Evolutionary conservation across 2,888 invertebrate species (phyloP).

Genomic region (Cremastinae sp.): DNA sequence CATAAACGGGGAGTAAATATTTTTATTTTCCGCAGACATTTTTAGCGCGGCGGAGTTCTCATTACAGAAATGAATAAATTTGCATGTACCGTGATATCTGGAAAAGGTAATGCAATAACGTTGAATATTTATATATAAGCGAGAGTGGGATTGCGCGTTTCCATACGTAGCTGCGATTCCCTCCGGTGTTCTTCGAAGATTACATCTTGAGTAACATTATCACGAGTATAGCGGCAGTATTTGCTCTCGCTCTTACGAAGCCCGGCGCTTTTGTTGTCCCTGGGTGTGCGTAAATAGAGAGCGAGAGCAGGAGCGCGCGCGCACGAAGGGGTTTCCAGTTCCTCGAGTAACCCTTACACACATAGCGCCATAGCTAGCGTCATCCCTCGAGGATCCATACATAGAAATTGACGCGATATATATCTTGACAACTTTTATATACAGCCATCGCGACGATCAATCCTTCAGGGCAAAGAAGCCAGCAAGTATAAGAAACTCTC

Average conservation of each 20-base stretch:
- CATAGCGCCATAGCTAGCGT: conserved; percentile 26
- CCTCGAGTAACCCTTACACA: conserved; percentile 41
- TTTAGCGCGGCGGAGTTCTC: no score
- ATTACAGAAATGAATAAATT: not conserved
- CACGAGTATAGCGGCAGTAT: conserved; percentile 25
- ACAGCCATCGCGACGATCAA: conserved; percentile 55
- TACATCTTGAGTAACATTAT: conserved; percentile 45
- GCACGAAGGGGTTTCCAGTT: conserved; percentile 12
- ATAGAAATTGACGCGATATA: conserved; percentile 41
- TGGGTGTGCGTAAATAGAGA: conserved; percentile 6
- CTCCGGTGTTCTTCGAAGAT: conserved; percentile 26
- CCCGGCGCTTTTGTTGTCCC: conserved; percentile 16
- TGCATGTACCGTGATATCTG: not conserved
- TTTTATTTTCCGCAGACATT: no score
- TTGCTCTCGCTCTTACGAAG: conserved; percentile 37
- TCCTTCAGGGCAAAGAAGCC: conserved; percentile 33
- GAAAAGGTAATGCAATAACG: no score
- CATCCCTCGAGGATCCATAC: conserved; percentile 47
- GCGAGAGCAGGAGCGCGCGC: no score
- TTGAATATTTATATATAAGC: not conserved
- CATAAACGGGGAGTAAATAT: no score
- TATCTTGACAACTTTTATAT: conserved; percentile 44
- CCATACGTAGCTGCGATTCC: conserved; percentile 6
- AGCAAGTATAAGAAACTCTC: conserved; percentile 28
- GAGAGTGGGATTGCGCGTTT: not conserved